Evolutionary conservation across 2,113 vertebrate genomes (phyloP).

Genomic region (Canis aureus): DNA sequence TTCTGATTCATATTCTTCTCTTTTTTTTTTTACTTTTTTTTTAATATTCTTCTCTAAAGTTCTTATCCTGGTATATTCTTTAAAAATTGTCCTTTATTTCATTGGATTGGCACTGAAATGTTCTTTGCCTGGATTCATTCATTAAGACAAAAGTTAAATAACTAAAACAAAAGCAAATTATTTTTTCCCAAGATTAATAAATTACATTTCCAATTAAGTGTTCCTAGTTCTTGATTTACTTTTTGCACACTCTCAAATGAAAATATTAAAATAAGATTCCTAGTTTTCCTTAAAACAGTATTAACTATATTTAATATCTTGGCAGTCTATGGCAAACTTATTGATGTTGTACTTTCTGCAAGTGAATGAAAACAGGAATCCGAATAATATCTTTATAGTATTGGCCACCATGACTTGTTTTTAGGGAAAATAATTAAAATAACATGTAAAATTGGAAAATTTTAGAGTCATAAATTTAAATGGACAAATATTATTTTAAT

Average conservation of each 20-base stretch:
- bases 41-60: neutral
- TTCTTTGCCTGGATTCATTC: neutral
- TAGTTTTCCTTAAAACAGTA: neutral
- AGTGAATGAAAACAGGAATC: neutral
- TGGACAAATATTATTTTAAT: neutral
- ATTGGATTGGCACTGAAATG: neutral
- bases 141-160: neutral
- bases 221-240: neutral
- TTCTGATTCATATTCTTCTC: neutral
- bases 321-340: neutral
- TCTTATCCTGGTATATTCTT: neutral
- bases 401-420: neutral
- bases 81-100: neutral
- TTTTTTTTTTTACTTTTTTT: no score
- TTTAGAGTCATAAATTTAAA: neutral
- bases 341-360: neutral
- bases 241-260: neutral
- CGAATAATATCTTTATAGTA: neutral
- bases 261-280: neutral
- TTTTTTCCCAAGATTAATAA: neutral
- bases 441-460: neutral
- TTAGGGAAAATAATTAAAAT: neutral
- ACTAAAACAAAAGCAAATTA: neutral
- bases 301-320: neutral
- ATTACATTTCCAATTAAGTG: neutral